These are phyloP conservation scores for Drosophila ambigua DNA, from an alignment of 1,140 invertebrate species.

Conservation along the genomic window DNA sequence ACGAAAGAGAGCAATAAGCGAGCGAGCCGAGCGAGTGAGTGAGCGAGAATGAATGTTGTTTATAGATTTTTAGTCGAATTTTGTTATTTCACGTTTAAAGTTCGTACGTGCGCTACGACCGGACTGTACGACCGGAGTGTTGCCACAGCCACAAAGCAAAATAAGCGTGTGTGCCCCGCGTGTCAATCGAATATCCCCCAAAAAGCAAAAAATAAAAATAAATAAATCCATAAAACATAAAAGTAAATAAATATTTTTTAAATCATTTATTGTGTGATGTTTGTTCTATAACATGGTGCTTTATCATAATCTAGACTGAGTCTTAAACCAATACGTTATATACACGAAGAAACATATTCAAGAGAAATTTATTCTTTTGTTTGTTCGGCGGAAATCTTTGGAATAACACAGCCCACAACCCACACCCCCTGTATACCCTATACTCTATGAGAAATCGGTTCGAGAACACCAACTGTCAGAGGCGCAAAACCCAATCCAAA, in stretches of 20 bases:
- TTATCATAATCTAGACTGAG: conserved; percentile 40
- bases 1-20: neutral
- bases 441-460: neutral
- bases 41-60: conserved; percentile 63
- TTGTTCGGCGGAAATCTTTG: conserved; percentile 2
- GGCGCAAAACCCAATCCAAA: conserved; percentile 7
- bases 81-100: conserved; percentile 82
- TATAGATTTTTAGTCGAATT: conserved; percentile 83
- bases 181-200: conserved; percentile 24
- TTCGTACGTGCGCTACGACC: conserved; percentile 75
- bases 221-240: too few species aligned
- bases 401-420: neutral
- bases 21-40: conserved; percentile 41
- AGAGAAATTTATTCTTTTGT: too few species aligned
- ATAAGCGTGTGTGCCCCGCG: conserved; percentile 46
- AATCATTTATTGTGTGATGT: conserved; percentile 32
- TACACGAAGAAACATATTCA: neutral
- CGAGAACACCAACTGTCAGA: conserved; percentile 27
- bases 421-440: too few species aligned
- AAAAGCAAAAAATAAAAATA: conserved; percentile 24
- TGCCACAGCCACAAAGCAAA: conserved; percentile 37
- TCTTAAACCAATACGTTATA: conserved; percentile 12
- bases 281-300: conserved; percentile 20
- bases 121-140: conserved; percentile 62
- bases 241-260: conserved; percentile 21